These are phyloP conservation scores for Odocoileus virginianus DNA, from an alignment of 2,113 vertebrate species.

Conservation along the genomic window DNA sequence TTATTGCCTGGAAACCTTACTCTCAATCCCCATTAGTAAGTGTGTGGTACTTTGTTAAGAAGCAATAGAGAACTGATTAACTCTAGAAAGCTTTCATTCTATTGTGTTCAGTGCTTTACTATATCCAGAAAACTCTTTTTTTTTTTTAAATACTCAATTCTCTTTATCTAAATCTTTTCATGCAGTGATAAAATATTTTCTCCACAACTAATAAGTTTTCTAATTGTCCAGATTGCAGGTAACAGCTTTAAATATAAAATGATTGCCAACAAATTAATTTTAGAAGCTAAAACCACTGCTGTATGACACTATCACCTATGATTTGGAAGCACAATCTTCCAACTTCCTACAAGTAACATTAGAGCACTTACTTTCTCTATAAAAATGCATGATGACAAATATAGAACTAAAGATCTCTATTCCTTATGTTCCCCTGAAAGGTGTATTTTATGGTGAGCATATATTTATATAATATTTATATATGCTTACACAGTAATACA, in stretches of 20 bases:
- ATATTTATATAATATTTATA: background rate
- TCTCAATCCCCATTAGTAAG: background rate
- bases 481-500: background rate
- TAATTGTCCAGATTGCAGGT: background rate
- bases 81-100: background rate
- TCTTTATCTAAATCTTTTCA: background rate
- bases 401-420: background rate
- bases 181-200: background rate
- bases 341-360: background rate
- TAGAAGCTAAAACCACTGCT: background rate
- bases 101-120: background rate
- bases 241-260: background rate
- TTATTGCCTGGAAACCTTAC: too few species aligned
- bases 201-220: background rate
- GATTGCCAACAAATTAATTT: background rate
- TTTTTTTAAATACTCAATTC: background rate
- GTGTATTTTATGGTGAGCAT: background rate
- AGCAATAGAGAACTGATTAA: background rate
- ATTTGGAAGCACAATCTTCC: background rate
- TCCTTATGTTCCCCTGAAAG: background rate
- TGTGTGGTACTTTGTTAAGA: background rate
- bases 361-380: background rate
- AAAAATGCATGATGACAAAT: background rate
- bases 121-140: background rate
- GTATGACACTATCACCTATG: rapidly evolving